phyloP scores from a whole-genome alignment of 35 echinoderm and acorn worm species.

The Ophiothrix spiculata region DNA sequence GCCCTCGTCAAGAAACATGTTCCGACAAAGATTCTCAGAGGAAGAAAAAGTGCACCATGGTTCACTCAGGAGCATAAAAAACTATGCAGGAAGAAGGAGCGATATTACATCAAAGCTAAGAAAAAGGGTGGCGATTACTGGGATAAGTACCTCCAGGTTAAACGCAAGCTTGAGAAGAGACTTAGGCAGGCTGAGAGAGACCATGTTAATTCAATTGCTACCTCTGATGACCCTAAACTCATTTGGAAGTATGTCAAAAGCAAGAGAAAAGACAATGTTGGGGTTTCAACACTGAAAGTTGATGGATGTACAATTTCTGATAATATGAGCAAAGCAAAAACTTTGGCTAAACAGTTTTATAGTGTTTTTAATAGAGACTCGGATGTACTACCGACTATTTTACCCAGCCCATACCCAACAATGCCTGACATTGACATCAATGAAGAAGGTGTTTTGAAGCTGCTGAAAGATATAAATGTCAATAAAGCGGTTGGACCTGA shows the following conservation, averaged over 20 bases:
- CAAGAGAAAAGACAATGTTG: not conserved
- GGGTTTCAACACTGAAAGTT: not conserved
- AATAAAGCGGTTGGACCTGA: too few relatives aligned
- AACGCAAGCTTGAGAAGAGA: not conserved
- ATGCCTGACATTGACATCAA: not conserved
- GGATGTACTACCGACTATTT: not conserved
- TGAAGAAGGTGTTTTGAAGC: too few relatives aligned
- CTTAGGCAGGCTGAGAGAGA: not conserved
- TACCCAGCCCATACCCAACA: not conserved
- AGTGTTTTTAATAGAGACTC: not conserved
- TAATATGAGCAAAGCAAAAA: not conserved
- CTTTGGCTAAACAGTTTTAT: not conserved
- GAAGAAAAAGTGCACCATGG: not conserved
- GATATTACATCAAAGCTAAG: not conserved
- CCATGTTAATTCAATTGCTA: not conserved
- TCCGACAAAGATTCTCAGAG: not conserved
- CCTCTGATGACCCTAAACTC: not conserved
- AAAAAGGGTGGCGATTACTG: not conserved
- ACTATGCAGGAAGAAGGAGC: not conserved
- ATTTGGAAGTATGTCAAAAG: not conserved
- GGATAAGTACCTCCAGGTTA: not conserved
- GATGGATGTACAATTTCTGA: not conserved
- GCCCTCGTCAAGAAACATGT: not conserved
- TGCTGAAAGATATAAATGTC: too few relatives aligned
- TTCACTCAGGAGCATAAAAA: not conserved